Evolutionary conservation across 2,113 vertebrate genomes (phyloP).

Genomic region (Vanacampus margaritifer): DNA sequence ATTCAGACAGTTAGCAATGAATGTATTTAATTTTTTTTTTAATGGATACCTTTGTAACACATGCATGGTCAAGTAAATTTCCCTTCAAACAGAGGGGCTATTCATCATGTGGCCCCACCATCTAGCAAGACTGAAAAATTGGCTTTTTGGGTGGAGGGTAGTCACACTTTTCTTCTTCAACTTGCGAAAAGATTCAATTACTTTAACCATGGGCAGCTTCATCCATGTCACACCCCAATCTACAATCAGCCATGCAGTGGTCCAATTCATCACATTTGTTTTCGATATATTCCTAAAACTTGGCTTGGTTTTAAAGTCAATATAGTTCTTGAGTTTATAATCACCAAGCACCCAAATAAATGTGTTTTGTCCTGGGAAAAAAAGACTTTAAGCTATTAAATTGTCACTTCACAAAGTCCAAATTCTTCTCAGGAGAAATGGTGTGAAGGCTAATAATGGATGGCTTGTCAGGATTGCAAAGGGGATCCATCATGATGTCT

Average conservation of each 20-base stretch:
- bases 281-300: neutral
- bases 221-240: constrained; percentile 14
- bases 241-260: neutral
- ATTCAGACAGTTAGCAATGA: neutral
- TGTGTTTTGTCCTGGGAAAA: neutral
- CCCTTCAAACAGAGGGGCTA: constrained; percentile 17
- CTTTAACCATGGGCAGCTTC: constrained; percentile 27
- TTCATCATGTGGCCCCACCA: constrained; percentile 46
- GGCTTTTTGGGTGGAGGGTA: constrained; percentile 31
- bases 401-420: constrained; percentile 41
- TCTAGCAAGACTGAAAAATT: constrained; percentile 25
- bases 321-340: neutral
- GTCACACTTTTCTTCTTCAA: constrained; percentile 14
- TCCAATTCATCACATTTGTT: constrained; percentile 15
- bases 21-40: neutral
- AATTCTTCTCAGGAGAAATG: constrained; percentile 33
- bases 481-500: constrained; percentile 58
- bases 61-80: neutral
- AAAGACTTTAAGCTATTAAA: constrained; percentile 18
- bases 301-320: neutral
- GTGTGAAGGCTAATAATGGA: constrained; percentile 41
- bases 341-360: constrained; percentile 9
- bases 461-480: constrained; percentile 53
- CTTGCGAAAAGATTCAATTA: constrained; percentile 35
- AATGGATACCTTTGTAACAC: neutral